phyloP scores from a whole-genome alignment of 2,888 invertebrate genomes.

The Steinernema scapterisci region DNA sequence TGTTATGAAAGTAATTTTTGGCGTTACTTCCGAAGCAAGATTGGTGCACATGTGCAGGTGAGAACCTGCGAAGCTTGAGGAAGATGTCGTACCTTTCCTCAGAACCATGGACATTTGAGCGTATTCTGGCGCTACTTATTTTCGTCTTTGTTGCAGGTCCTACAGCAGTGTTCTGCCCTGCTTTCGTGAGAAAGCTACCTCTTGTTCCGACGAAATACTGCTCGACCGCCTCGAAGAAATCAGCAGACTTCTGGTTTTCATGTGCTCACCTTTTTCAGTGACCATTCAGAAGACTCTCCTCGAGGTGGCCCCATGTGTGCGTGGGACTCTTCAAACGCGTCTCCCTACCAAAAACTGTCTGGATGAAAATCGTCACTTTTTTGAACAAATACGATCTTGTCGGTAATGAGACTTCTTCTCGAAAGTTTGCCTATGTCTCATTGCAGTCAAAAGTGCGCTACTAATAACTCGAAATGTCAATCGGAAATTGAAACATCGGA shows the following conservation, averaged over 20 bases:
- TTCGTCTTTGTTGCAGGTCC: not conserved
- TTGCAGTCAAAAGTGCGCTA: slow-evolving; percentile 36
- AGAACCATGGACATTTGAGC: no score
- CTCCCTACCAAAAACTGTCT: not conserved
- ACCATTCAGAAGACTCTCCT: not conserved
- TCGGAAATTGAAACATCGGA: slow-evolving; percentile 35
- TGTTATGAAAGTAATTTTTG: not conserved
- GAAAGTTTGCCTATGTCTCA: not conserved
- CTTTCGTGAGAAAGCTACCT: not conserved
- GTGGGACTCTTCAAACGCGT: not conserved
- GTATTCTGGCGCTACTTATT: no score
- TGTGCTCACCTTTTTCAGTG: not conserved
- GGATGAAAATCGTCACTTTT: not conserved
- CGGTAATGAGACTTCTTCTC: not conserved
- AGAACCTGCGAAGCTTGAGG: no score
- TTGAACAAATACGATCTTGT: no score
- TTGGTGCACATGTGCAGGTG: slow-evolving; percentile 1
- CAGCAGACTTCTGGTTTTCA: not conserved
- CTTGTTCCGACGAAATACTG: not conserved
- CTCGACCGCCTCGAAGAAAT: not conserved
- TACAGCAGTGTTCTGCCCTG: not conserved
- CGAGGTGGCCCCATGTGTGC: not conserved
- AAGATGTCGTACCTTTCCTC: no score
- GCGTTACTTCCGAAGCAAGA: slow-evolving; percentile 3
- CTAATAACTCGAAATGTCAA: slow-evolving; percentile 34